phyloP scores from a whole-genome alignment of 2,888 invertebrate species.

The Germaria angustata region DNA sequence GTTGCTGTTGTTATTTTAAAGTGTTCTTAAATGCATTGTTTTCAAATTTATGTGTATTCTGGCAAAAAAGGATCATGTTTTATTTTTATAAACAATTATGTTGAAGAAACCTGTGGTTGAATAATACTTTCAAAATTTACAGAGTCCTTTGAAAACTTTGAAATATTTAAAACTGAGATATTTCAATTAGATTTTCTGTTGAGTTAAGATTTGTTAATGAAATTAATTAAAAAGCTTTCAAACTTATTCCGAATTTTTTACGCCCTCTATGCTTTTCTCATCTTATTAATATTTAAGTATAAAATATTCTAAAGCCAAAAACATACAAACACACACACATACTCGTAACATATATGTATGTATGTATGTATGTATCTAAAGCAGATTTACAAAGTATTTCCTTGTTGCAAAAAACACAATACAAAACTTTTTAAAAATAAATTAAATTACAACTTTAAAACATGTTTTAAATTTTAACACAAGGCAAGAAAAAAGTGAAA shows the following conservation, averaged over 20 bases:
- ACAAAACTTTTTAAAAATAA: slow-evolving; percentile 18
- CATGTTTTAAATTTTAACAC: slow-evolving; percentile 15
- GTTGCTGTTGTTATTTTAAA: not conserved
- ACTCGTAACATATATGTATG: not conserved
- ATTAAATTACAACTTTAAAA: slow-evolving; percentile 33
- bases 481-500: slow-evolving; percentile 14
- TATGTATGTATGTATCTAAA: not conserved
- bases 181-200: no score
- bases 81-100: no score
- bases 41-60: not conserved
- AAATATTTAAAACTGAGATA: no score
- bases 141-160: no score
- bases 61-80: no score
- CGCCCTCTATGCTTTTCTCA: not conserved
- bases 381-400: not conserved
- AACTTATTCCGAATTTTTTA: not conserved
- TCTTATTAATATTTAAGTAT: not conserved
- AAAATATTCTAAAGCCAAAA: not conserved
- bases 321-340: not conserved
- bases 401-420: not conserved
- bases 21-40: not conserved
- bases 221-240: not conserved
- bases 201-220: no score
- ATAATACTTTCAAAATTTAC: no score
- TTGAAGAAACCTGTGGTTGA: no score